Evolutionary conservation across 2,113 vertebrate species (phyloP), one percentile per base, ranked within the genome.

Genomic region (Platichthys flesus): DNA sequence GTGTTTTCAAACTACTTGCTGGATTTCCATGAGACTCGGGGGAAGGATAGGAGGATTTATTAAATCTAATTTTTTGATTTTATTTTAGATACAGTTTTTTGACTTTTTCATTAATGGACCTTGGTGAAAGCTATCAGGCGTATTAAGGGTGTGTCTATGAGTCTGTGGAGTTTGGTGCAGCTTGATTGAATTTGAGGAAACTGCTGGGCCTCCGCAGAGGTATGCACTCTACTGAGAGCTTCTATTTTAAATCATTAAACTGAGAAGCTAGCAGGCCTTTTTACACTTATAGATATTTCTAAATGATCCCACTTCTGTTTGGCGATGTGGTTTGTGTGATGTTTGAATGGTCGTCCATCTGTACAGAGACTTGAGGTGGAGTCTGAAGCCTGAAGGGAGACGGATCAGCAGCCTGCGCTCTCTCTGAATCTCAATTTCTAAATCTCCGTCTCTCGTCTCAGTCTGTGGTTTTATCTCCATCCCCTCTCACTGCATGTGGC

Each of bases 401-500:
- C 45, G 5, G 51, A 81, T 74, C 82, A 70, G 65, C 68, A 54
- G 72, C 83, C 63, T 54, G 67, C 52, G 8, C 18, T 56, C 4
- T 51, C 47, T 20, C 16, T 51, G 71, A 88, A 74, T 83, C 78
- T 89, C 73, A 67, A 74, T 80, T 79, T 79, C 63, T 74, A 84
- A 81, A 78, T 81, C 87, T 82, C 67, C 78, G 76, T 60, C 31
- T 81, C 55, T 74, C 74, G 16, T 64, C 68, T 49, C 5, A 16
- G 14, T 49, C 51, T 21, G 18, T 9, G 51, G 51, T n/a, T 54
- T 54, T 54, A 54, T 54, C 51, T n/a, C 20, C 51, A 9, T 54
- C 51, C 51, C 45, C 18, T 54, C 51, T 54, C 20, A 9, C 51
- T n/a, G 40, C 40, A 13, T 42, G 51, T 10, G 51, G 20, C 51